These are phyloP conservation scores for Hippolais icterina DNA, from an alignment of 2,113 vertebrate genomes.

Conservation along the genomic window DNA sequence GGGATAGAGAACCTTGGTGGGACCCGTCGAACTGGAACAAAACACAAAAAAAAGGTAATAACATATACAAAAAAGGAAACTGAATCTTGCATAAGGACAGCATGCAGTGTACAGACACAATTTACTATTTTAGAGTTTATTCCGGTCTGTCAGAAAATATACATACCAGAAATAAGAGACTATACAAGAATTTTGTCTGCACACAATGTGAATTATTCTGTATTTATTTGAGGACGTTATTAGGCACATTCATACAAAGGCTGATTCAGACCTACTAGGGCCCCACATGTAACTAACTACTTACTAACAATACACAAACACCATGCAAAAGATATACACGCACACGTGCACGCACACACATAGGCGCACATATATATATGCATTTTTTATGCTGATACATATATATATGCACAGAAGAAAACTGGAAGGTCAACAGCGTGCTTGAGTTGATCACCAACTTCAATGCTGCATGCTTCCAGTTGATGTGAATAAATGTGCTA, in stretches of 20 bases:
- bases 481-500: slow-evolving; percentile 85
- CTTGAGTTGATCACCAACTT: slow-evolving; percentile 82
- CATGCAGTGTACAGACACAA: slow-evolving; percentile 76
- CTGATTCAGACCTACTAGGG: slow-evolving; percentile 71
- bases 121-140: slow-evolving; percentile 43
- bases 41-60: slow-evolving; percentile 73
- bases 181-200: slow-evolving; percentile 71
- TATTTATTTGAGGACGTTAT: slow-evolving; percentile 62
- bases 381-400: slow-evolving; percentile 61
- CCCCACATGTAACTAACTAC: slow-evolving; percentile 74
- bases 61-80: slow-evolving; percentile 66
- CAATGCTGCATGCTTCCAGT: slow-evolving; percentile 82
- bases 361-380: slow-evolving; percentile 60
- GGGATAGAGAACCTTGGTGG: slow-evolving; percentile 98
- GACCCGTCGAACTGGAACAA: slow-evolving; percentile 92
- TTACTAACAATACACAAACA: slow-evolving; percentile 80
- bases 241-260: slow-evolving; percentile 74
- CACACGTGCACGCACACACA: not conserved
- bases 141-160: slow-evolving; percentile 36
- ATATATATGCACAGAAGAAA: slow-evolving; percentile 75
- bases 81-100: slow-evolving; percentile 12
- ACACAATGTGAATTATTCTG: slow-evolving; percentile 58
- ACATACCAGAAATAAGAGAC: slow-evolving; percentile 46
- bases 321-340: slow-evolving; percentile 83
- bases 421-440: slow-evolving; percentile 82